A percentile compares a stretch with the other conserved stretches of the same genome.
Evolutionary conservation across 2,113 vertebrate genomes (phyloP).

Genomic region (Amphiprion percula): DNA sequence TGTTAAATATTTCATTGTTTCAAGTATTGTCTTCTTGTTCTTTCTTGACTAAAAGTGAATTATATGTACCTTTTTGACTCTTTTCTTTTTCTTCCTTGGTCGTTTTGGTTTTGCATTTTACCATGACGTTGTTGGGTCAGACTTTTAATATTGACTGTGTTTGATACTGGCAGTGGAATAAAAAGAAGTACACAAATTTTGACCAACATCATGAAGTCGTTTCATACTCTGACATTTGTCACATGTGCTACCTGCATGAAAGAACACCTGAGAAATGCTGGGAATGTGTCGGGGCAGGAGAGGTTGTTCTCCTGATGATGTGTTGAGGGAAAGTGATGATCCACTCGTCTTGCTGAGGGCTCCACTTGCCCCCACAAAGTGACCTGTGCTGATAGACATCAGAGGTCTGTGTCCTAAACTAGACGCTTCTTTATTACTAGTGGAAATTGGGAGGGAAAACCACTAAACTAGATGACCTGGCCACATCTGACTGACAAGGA

Average conservation of each 20-base stretch:
- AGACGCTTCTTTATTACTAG: conserved; percentile 46
- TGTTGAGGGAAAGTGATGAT: conserved; percentile 71
- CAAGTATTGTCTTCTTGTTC: not conserved
- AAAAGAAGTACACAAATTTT: not conserved
- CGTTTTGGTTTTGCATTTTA: not conserved
- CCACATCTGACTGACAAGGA: not conserved
- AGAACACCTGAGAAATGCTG: conserved; percentile 27
- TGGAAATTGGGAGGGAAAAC: conserved; percentile 16
- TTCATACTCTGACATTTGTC: conserved; percentile 12
- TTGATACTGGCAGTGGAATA: conserved; percentile 7
- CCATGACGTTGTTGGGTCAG: not conserved
- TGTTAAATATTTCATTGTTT: conserved; percentile 50
- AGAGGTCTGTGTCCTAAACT: conserved; percentile 40
- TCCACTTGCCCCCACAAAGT: conserved; percentile 74
- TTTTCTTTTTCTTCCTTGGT: not conserved
- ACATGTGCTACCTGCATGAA: conserved; percentile 15
- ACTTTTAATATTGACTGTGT: conserved; percentile 3
- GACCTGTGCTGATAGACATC: conserved; percentile 75
- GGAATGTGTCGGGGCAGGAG: conserved; percentile 61
- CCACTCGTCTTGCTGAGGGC: conserved; percentile 58
- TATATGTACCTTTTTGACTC: conserved; percentile 23
- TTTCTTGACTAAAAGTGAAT: conserved; percentile 25
- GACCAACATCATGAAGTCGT: not conserved
- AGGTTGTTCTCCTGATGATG: conserved; percentile 42
- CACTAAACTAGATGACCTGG: conserved; percentile 35